Percentiles rank a stretch among this genome's conserved stretches.
Conservation (phyloP, 2,113 vertebrate genomes). For the Balaenoptera acutorostrata region DNA sequence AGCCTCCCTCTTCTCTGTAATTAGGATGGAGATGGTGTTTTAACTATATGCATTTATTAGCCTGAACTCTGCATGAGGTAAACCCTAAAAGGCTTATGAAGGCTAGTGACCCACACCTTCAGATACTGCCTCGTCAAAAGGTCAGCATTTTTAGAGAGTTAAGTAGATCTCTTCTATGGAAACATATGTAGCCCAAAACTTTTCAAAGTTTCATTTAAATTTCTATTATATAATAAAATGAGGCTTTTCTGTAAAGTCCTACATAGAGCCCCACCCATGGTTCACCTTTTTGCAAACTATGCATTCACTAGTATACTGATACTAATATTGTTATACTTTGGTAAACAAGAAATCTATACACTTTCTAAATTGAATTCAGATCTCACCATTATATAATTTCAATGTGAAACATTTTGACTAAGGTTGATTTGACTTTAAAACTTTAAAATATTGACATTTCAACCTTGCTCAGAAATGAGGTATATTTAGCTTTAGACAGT, state of each 20-base stretch:
- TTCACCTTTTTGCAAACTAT: neutral
- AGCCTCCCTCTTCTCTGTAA: neutral
- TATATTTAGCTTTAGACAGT: neutral
- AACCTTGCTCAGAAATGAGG: neutral
- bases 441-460: neutral
- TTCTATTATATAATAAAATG: neutral
- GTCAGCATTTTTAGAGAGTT: neutral
- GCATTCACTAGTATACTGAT: neutral
- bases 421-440: constrained; percentile 15
- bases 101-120: neutral
- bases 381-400: neutral
- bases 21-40: neutral
- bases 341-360: neutral
- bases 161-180: neutral
- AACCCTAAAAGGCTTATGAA: neutral
- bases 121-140: neutral
- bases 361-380: constrained; percentile 25
- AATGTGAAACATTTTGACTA: constrained; percentile 17
- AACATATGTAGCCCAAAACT: neutral
- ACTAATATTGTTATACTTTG: neutral
- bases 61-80: neutral
- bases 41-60: neutral
- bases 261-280: neutral
- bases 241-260: constrained; percentile 3
- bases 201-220: neutral